Percentiles rank a stretch among this genome's conserved stretches.
Evolutionary conservation across 2,888 invertebrate genomes (phyloP).

Genomic region (Callosobruchus maculatus): DNA sequence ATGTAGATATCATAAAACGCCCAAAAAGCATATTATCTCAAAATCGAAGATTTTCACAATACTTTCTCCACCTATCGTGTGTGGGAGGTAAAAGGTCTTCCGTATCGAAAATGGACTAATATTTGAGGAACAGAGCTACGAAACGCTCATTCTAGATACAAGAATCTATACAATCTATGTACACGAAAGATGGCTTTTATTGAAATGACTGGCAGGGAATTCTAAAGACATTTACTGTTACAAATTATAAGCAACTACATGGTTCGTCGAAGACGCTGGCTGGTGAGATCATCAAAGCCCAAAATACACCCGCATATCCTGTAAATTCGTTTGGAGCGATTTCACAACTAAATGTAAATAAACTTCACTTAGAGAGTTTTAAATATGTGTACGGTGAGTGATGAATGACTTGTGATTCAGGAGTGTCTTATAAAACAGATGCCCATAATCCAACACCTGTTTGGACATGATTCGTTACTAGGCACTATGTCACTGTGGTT

Average conservation of each 20-base stretch:
- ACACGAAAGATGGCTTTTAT: too few relatives aligned
- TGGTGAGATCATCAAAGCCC: neutral
- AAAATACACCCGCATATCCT: neutral
- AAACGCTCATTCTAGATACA: too few relatives aligned
- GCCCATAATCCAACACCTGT: neutral
- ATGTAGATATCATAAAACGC: too few relatives aligned
- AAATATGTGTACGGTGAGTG: neutral
- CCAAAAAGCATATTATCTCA: too few relatives aligned
- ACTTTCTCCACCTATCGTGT: too few relatives aligned
- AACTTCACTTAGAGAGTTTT: neutral
- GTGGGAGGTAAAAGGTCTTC: too few relatives aligned
- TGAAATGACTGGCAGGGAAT: too few relatives aligned
- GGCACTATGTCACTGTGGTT: neutral
- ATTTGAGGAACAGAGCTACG: too few relatives aligned
- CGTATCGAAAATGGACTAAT: too few relatives aligned
- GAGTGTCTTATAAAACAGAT: neutral
- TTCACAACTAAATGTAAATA: neutral
- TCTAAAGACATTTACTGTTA: neutral
- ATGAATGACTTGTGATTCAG: neutral
- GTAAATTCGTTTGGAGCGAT: neutral
- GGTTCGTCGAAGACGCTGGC: neutral
- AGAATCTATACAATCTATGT: too few relatives aligned
- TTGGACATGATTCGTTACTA: neutral
- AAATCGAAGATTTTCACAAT: too few relatives aligned
- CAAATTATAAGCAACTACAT: neutral